These are phyloP conservation scores for Strigamia crassipes DNA, from an alignment of 2,888 invertebrate species.

Conservation along the genomic window DNA sequence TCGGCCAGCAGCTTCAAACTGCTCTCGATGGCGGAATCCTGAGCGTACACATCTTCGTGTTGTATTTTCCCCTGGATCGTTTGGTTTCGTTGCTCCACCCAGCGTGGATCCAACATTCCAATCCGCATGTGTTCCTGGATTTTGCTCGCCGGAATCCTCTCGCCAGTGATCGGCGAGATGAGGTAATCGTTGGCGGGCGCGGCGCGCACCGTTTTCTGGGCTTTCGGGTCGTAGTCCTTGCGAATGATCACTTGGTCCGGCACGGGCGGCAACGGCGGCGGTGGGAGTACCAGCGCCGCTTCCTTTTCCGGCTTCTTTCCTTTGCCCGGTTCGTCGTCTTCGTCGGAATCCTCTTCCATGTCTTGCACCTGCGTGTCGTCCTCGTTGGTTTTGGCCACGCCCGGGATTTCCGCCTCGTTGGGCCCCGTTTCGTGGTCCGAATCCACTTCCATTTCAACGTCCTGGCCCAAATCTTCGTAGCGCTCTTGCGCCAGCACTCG, in stretches of 20 bases:
- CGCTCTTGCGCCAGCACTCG: slow-evolving; percentile 80
- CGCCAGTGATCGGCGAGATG: slow-evolving; percentile 97
- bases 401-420: slow-evolving; percentile 69
- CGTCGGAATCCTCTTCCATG: slow-evolving; percentile 85
- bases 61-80: slow-evolving; percentile 91
- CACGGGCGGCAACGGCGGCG: slow-evolving; percentile 80
- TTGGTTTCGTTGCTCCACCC: slow-evolving; percentile 96
- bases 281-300: slow-evolving; percentile 61
- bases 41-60: slow-evolving; percentile 81
- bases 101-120: slow-evolving; percentile 92
- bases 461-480: slow-evolving; percentile 53
- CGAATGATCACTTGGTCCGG: slow-evolving; percentile 93
- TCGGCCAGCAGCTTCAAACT: slow-evolving; percentile 95
- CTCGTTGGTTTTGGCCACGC: neutral
- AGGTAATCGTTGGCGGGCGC: slow-evolving; percentile 82
- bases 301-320: slow-evolving; percentile 53
- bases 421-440: slow-evolving; percentile 66
- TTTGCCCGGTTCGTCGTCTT: slow-evolving; percentile 66
- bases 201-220: slow-evolving; percentile 45
- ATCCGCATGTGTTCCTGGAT: slow-evolving; percentile 98
- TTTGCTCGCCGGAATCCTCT: slow-evolving; percentile 94
- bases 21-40: slow-evolving; percentile 88
- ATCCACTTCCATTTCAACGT: slow-evolving; percentile 51
- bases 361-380: slow-evolving; percentile 69
- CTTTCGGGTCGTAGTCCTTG: slow-evolving; percentile 93